A percentile compares a stretch with the other conserved stretches of the same genome.
Evolutionary conservation across 2,888 invertebrate genomes (phyloP).

Genomic region (Papilio demoleus): DNA sequence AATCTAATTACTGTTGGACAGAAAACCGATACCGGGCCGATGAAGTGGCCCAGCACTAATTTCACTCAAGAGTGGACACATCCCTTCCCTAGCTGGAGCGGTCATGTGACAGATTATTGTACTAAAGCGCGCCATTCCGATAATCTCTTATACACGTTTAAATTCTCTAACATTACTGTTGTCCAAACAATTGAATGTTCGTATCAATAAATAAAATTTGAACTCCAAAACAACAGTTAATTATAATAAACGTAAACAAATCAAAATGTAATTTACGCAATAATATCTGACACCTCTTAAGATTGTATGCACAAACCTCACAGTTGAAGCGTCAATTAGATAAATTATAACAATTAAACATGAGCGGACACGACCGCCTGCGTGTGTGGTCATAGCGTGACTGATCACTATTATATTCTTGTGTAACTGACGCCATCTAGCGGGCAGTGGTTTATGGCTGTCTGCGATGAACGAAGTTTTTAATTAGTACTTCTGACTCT

Average conservation of each 20-base stretch:
- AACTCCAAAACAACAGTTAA: neutral
- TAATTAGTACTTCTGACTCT: constrained; percentile 23
- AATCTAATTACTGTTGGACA: too few species aligned
- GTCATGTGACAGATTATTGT: too few species aligned
- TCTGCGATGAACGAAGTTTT: constrained; percentile 26
- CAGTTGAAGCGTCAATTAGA: constrained; percentile 58
- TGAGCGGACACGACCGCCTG: constrained; percentile 58
- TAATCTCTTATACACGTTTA: too few species aligned
- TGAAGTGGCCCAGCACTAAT: too few species aligned
- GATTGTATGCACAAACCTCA: constrained; percentile 42
- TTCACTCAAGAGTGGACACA: too few species aligned
- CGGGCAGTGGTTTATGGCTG: constrained; percentile 44
- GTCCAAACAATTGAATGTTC: neutral
- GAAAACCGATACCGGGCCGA: too few species aligned
- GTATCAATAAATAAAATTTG: neutral
- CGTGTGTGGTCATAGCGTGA: constrained; percentile 76
- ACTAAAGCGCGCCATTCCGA: too few species aligned
- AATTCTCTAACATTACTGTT: too few species aligned
- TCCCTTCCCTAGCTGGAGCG: too few species aligned
- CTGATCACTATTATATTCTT: constrained; percentile 60
- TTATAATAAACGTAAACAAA: neutral
- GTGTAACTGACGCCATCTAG: constrained; percentile 61
- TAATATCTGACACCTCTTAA: constrained; percentile 31
- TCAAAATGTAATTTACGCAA: constrained; percentile 20
- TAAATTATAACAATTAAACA: constrained; percentile 62